Evolutionary conservation across 2,888 invertebrate species (phyloP).

Genomic region (Augiades crinisus): DNA sequence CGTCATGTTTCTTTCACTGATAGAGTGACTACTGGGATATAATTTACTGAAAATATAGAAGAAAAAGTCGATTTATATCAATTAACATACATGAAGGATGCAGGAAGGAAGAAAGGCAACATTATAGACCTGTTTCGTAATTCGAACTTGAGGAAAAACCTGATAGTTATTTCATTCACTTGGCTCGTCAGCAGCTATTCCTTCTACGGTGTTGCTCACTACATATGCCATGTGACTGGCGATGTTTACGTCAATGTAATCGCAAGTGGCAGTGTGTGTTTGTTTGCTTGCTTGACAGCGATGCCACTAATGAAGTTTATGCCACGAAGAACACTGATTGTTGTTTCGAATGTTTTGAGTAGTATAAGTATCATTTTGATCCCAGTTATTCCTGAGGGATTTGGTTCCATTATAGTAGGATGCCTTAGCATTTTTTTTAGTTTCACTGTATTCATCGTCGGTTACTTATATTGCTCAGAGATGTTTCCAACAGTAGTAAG

Average conservation of each 20-base stretch:
- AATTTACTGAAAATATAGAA: constrained; percentile 55
- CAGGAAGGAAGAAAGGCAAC: constrained; percentile 52
- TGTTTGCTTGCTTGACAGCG: constrained; percentile 79
- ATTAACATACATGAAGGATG: constrained; percentile 39
- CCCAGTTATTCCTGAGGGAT: constrained; percentile 75
- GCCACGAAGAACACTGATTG: constrained; percentile 83
- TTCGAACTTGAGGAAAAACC: constrained; percentile 84
- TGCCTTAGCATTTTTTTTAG: constrained; percentile 88
- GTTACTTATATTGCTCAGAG: constrained; percentile 89
- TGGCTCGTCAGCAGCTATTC: constrained; percentile 90
- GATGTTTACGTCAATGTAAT: constrained; percentile 90
- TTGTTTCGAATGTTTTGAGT: constrained; percentile 79
- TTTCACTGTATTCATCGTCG: constrained; percentile 89
- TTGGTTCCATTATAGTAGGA: constrained; percentile 80
- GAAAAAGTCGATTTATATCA: constrained; percentile 56
- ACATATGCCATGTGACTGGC: constrained; percentile 88
- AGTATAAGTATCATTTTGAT: constrained; percentile 83
- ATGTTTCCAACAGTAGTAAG: constrained; percentile 93
- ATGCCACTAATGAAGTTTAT: constrained; percentile 83
- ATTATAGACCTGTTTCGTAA: constrained; percentile 84
- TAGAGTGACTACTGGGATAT: no score
- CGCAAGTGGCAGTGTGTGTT: constrained; percentile 84
- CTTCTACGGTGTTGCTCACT: constrained; percentile 89
- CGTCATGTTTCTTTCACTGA: no score
- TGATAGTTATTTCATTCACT: constrained; percentile 85